These are phyloP conservation scores for Acipenser oxyrinchus DNA, from an alignment of 2,797 vertebrate genomes.

Conservation along the genomic window DNA sequence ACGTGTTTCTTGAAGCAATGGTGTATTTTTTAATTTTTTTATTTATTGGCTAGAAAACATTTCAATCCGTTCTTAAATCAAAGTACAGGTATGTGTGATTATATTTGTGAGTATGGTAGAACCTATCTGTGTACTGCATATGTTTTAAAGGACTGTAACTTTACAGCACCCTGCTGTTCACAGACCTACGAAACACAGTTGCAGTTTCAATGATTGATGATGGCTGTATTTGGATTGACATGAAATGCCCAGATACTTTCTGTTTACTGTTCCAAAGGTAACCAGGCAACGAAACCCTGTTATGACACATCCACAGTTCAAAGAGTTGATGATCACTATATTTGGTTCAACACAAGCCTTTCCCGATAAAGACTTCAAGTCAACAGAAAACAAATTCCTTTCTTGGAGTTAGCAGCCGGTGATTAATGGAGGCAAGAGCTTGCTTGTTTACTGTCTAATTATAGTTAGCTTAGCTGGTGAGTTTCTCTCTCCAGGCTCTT, in stretches of 20 bases:
- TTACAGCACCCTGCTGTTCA: too few species aligned
- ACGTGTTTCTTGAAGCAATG: too few species aligned
- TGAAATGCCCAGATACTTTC: conserved; percentile 41
- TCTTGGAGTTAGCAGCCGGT: conserved; percentile 46
- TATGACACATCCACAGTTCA: conserved; percentile 49
- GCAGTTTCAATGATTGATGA: conserved; percentile 15
- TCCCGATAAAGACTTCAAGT: conserved; percentile 47
- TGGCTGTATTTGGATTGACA: conserved; percentile 34
- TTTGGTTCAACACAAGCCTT: conserved; percentile 40
- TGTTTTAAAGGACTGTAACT: too few species aligned
- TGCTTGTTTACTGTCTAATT: conserved; percentile 41
- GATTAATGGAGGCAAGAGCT: conserved; percentile 36
- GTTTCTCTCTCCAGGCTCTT: conserved; percentile 14
- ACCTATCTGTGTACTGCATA: too few species aligned
- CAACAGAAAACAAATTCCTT: conserved; percentile 43
- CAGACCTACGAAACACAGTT: too few species aligned
- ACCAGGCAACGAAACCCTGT: conserved; percentile 50
- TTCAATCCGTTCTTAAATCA: too few species aligned
- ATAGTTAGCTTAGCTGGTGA: conserved; percentile 39
- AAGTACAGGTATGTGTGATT: too few species aligned
- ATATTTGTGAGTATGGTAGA: too few species aligned
- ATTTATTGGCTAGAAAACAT: too few species aligned
- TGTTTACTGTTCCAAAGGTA: conserved; percentile 38
- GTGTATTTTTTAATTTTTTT: too few species aligned
- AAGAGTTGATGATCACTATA: conserved; percentile 45